A percentile compares a stretch with the other conserved stretches of the same genome.
Conservation (phyloP, 2,888 invertebrate genomes). For the Alentia gelatinosa region DNA sequence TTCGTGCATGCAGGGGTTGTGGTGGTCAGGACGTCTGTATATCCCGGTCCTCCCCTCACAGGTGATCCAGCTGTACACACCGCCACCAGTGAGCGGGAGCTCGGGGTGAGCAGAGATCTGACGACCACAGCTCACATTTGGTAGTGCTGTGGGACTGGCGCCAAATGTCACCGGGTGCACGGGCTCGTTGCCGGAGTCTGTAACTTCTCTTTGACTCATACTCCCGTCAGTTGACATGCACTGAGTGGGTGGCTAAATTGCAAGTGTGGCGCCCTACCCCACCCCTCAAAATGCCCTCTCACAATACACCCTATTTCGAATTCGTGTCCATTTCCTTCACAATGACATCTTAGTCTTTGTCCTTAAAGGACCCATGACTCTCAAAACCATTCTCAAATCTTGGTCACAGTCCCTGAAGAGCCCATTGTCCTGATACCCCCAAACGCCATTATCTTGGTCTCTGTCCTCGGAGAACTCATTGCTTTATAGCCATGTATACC, state of each 20-base stretch:
- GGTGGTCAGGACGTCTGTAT: too few species aligned
- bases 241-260: not conserved
- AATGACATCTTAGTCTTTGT: too few species aligned
- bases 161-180: conserved; percentile 22
- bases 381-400: too few species aligned
- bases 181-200: not conserved
- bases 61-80: not conserved
- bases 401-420: too few species aligned
- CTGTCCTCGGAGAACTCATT: too few species aligned
- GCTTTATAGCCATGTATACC: too few species aligned
- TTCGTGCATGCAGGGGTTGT: too few species aligned
- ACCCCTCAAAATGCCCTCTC: not conserved
- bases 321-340: too few species aligned
- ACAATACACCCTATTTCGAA: too few species aligned
- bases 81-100: not conserved
- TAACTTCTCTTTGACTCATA: conserved; percentile 16
- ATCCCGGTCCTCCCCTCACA: not conserved
- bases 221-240: not conserved
- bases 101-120: not conserved
- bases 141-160: not conserved
- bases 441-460: too few species aligned
- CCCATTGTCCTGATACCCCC: too few species aligned
- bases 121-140: not conserved
- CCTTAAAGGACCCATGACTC: too few species aligned
- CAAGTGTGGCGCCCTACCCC: not conserved